phyloP scores from a whole-genome alignment of 2,797 vertebrate genomes.

The Lateolabrax maculatus region DNA sequence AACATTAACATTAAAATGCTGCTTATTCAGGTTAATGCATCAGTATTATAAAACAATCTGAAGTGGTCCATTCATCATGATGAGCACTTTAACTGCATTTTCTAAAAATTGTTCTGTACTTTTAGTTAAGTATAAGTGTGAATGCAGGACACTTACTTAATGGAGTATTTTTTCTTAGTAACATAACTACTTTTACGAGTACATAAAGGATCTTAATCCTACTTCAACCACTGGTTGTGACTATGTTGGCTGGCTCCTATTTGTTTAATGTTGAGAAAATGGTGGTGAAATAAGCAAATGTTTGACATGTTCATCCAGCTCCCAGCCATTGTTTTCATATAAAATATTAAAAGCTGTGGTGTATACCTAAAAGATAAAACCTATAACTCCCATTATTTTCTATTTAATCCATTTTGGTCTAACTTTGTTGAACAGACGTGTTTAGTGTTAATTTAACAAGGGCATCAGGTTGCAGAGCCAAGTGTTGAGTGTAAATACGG shows the following conservation, averaged over 20 bases:
- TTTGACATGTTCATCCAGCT: neutral
- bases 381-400: neutral
- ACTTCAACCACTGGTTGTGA: neutral
- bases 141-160: too few relatives aligned
- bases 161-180: neutral
- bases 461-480: neutral
- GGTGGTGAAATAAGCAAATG: neutral
- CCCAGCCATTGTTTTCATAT: neutral
- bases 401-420: neutral
- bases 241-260: neutral
- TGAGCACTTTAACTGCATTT: too few relatives aligned
- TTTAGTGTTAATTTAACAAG: neutral
- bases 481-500: conserved; percentile 12
- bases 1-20: too few relatives aligned
- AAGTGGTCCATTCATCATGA: too few relatives aligned
- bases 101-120: too few relatives aligned
- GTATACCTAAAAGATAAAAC: neutral
- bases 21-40: too few relatives aligned
- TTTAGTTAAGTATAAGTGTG: too few relatives aligned
- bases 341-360: neutral
- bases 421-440: neutral
- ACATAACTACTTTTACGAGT: too few relatives aligned
- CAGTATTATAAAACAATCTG: too few relatives aligned
- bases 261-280: neutral
- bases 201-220: neutral